A percentile compares a stretch with the other conserved stretches of the same genome.
These are phyloP conservation scores for Eonycteris spelaea DNA, from an alignment of 2,113 vertebrate genomes.

Conservation along the genomic window DNA sequence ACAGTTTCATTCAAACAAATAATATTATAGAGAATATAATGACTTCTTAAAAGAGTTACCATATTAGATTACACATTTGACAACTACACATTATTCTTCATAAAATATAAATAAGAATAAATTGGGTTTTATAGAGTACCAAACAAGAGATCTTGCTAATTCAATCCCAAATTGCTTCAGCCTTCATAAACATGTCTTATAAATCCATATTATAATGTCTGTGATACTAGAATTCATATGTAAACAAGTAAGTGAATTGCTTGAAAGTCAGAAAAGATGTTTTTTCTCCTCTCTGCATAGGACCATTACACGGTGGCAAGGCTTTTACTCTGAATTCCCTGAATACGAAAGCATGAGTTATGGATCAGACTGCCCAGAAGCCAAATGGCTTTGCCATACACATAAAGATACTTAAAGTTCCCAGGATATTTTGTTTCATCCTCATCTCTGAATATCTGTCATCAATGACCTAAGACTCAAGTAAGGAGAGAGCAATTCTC, in stretches of 20 bases:
- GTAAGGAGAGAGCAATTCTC: not conserved
- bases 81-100: not conserved
- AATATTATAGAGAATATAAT: not conserved
- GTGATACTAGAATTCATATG: not conserved
- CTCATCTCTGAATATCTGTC: not conserved
- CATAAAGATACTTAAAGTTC: not conserved
- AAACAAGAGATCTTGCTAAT: not conserved
- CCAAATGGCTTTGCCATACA: not conserved
- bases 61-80: not conserved
- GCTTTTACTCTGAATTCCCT: not conserved
- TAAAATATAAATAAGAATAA: conserved; percentile 14
- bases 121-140: not conserved
- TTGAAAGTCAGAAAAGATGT: not conserved
- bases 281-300: not conserved
- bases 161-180: not conserved
- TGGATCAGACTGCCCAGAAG: not conserved
- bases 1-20: not conserved
- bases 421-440: not conserved
- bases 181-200: not conserved
- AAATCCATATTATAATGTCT: not conserved
- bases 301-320: not conserved
- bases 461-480: not conserved
- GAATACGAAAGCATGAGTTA: not conserved
- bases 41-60: not conserved
- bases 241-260: not conserved